Base-by-base conservation (phyloP, 2,888 invertebrate genomes). In the Xylota segnis region DNA sequence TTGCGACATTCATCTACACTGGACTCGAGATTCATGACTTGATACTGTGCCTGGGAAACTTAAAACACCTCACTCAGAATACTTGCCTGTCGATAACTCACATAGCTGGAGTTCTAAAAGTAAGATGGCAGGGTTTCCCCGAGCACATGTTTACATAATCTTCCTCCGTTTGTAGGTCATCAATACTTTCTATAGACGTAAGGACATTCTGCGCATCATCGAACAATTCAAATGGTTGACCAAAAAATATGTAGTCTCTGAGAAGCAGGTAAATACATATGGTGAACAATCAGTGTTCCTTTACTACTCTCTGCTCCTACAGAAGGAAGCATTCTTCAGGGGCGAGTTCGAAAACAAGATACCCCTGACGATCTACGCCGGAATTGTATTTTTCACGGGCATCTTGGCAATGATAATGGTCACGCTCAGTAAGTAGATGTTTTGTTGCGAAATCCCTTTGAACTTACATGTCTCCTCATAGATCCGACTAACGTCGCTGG, bases 401-500 rank as follows among this genome's bases (percentile, higher is more conserved):
- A 9, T 54, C 5, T 37, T 88, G 70, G 87, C 74, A 18, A 29
- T 88, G 5, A 43, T 56, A 12, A 84, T 84, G 63, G 1, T 89
- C 4, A 47, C 88, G 12, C 18, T 81, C 0, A 78, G 89, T 89
- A 52, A 86, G 81, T 63, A 12, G 2, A 10, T 23, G n/a, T 23
- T 2, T 1, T 23, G 2, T 23, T 23, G 3, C 23, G 3, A 23
- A 23, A 23, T 2, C 1, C 23, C 23, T 23, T 23, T 23, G 2
- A 23, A 23, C 23, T 23, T 23, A 23, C 3, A 3, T 23, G 3
- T 23, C 3, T 23, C 23, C 9, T 61, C 82, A 27, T 12, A 90
- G 90, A 87, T 81, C 90, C 90, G 0, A 78, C 74, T 4, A 75
- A 76, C 2, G 65, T 88, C 5, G 89, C 88, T 7, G 90, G 89